A percentile compares a stretch with the other conserved stretches of the same genome.
phyloP scores from a whole-genome alignment of 2,113 vertebrate species.

The Equus przewalskii region DNA sequence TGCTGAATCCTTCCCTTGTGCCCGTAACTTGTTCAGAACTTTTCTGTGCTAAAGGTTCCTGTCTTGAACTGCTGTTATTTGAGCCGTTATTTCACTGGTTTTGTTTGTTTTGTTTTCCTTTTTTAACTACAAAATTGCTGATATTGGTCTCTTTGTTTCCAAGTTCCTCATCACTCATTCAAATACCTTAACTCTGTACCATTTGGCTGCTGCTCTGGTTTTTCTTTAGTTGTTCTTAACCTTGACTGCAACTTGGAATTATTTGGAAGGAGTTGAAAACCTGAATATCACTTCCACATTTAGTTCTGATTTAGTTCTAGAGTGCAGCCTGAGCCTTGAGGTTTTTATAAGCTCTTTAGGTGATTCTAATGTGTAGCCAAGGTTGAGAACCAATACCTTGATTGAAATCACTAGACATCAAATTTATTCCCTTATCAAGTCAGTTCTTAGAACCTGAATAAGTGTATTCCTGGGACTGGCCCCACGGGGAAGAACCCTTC shows the following conservation, averaged over 20 bases:
- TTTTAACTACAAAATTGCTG: background rate
- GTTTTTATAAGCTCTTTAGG: background rate
- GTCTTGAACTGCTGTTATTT: background rate
- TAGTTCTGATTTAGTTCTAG: background rate
- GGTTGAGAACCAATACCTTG: background rate
- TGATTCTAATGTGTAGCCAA: background rate
- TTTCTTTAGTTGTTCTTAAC: background rate
- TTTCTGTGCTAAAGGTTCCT: background rate
- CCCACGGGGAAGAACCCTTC: background rate
- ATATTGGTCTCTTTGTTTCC: background rate
- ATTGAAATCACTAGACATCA: background rate
- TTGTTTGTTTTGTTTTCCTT: background rate
- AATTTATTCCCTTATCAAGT: background rate
- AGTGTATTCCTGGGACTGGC: background rate
- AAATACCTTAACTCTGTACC: background rate
- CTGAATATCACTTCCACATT: background rate
- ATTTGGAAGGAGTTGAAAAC: background rate
- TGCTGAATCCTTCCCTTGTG: background rate
- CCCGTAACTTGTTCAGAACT: background rate
- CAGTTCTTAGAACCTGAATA: background rate
- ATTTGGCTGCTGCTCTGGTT: background rate
- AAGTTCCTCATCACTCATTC: background rate
- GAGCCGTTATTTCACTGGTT: background rate
- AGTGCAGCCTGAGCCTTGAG: background rate
- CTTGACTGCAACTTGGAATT: background rate